Conservation (phyloP, 2,797 vertebrate genomes). For the Xyrichtys novacula region DNA sequence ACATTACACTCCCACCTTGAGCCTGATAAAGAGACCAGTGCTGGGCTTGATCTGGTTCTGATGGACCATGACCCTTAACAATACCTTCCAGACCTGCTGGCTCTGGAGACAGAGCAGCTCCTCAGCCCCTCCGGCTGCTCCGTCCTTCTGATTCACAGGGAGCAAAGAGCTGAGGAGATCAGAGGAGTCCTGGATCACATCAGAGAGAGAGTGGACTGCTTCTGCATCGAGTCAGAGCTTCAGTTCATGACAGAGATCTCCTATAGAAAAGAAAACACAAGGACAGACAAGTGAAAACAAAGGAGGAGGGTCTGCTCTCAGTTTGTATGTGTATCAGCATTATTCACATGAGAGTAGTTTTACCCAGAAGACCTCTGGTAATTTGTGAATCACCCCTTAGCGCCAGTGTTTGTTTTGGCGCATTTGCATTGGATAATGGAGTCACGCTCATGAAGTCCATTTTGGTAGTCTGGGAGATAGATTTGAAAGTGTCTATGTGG, state of each 20-base stretch:
- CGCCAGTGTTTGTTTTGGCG: no score
- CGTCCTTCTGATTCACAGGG: constrained; percentile 69
- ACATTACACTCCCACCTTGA: constrained; percentile 44
- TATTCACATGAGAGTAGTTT: no score
- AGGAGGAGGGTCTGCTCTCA: neutral
- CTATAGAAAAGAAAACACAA: constrained; percentile 27
- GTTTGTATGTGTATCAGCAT: no score
- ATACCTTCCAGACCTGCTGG: constrained; percentile 76
- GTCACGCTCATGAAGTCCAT: no score
- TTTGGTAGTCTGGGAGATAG: no score
- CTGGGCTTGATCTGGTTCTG: constrained; percentile 69
- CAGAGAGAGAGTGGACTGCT: constrained; percentile 36
- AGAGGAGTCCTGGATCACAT: constrained; percentile 62
- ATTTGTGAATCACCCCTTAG: no score
- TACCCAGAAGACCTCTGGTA: no score
- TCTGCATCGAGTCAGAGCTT: constrained; percentile 45
- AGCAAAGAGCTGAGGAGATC: constrained; percentile 17
- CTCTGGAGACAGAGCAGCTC: constrained; percentile 67
- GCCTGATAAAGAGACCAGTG: neutral
- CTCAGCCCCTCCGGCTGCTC: constrained; percentile 66
- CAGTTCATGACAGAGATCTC: constrained; percentile 67
- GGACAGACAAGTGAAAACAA: neutral
- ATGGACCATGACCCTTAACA: constrained; percentile 78
- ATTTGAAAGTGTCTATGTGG: no score
- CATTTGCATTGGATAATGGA: no score